Conservation (phyloP, 2,888 invertebrate genomes). For the Chaitophorus viminalis region DNA sequence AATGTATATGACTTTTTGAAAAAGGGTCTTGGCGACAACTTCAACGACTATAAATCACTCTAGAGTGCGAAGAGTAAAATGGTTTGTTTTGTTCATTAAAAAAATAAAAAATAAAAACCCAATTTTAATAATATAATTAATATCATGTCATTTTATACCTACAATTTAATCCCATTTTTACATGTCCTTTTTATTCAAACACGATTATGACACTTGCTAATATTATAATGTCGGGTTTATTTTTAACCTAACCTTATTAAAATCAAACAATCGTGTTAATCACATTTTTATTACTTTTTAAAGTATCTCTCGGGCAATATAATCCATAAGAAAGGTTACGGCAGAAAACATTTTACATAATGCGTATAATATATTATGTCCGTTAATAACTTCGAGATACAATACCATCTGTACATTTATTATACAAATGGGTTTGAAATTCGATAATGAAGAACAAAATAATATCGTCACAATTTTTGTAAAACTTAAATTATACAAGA, state of each 20-base stretch:
- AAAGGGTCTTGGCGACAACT: background rate
- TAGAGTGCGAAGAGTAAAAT: background rate
- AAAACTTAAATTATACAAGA: too few species aligned
- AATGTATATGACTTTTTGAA: background rate
- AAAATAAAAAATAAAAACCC: slow-evolving; percentile 14
- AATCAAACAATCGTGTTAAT: background rate
- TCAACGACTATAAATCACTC: background rate
- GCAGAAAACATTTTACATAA: background rate
- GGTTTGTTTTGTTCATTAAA: background rate
- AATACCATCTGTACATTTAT: too few species aligned
- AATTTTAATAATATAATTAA: slow-evolving; percentile 10
- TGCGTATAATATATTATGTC: too few species aligned
- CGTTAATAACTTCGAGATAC: background rate
- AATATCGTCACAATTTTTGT: background rate
- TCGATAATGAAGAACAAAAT: background rate
- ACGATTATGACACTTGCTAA: slow-evolving; percentile 15
- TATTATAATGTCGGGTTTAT: slow-evolving; percentile 36
- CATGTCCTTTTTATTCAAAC: slow-evolving; percentile 31
- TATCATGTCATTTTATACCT: background rate
- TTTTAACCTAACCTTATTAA: slow-evolving; percentile 46
- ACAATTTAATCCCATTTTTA: background rate
- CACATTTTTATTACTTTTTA: slow-evolving; percentile 51
- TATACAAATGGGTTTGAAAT: background rate
- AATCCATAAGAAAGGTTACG: slow-evolving; percentile 31
- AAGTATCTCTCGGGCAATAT: slow-evolving; percentile 39